Evolutionary conservation across 1,140 invertebrate species (phyloP), one percentile per base, ranked within the genome.

Genomic region (Amyelois transitella): DNA sequence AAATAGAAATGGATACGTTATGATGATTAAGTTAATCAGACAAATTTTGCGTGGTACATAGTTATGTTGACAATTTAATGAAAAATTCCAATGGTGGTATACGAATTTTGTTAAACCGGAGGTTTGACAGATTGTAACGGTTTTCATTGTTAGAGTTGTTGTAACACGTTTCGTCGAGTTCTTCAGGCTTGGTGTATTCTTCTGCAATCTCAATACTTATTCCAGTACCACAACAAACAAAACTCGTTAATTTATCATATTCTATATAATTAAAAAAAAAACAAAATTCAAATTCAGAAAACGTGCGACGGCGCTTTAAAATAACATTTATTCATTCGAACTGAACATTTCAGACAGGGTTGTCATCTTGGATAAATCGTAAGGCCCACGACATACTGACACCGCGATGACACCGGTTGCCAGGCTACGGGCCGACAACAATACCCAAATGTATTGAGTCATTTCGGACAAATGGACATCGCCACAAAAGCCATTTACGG

Each of bases 381-480:
- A 6, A 1, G 32, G 1, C 32, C 2, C n/a, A 14, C 32, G 17
- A 12, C 12, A 14, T 12, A 12, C 7, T 28, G 25, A 28, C 25
- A 28, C 25, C 25, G 1, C 32, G 32, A 38, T 32, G 28, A 32
- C 28, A 32, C 32, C 17, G 17, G 49, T 51, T 51, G 49, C 49
- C 18, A 1, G 14, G 49, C 24, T 10, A 51, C 49, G 49, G 18
- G 17, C 7, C 12, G 21, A 32, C 49, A 51, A 51, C 49, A 51
- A 38, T 38, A 38, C 22, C 49, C 24, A 18, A 51, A 51, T 38
- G 32, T 51, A 51, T 51, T 51, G 18, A 51, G 49, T 32, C 22
- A 20, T 51, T 28, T n/a, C 47, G 22, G 22, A 49, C 47, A 22
- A 24, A 22, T 49, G 20, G n/a, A 17, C 21, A 49, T 14, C 21